A percentile compares a stretch with the other conserved stretches of the same genome.
Evolutionary conservation across 1,140 invertebrate genomes (phyloP).

Genomic region (Caenorhabditis remanei): DNA sequence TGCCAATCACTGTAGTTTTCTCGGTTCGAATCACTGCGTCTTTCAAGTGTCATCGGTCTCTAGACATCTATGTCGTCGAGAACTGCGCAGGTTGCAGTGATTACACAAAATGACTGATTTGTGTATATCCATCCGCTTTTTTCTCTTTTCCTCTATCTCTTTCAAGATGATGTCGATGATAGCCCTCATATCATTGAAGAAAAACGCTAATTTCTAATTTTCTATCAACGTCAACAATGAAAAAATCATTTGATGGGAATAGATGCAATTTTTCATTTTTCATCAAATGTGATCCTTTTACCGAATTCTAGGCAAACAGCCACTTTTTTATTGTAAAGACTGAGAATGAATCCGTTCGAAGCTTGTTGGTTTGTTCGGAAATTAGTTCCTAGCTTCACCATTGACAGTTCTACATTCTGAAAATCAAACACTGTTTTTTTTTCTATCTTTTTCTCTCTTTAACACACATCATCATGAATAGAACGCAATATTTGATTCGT

Average conservation of each 20-base stretch:
- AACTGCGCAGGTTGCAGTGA: constrained; percentile 51
- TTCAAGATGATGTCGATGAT: constrained; percentile 36
- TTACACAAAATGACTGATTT: constrained; percentile 52
- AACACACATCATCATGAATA: neutral
- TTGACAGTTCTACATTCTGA: neutral
- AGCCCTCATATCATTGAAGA: constrained; percentile 28
- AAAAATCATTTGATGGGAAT: neutral
- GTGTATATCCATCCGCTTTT: constrained; percentile 29
- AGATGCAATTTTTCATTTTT: neutral
- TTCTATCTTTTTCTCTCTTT: neutral
- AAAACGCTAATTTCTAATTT: constrained; percentile 38
- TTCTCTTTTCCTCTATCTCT: neutral
- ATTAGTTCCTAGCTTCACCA: too few relatives aligned
- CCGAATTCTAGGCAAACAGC: neutral
- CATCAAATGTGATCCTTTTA: neutral
- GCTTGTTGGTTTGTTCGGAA: too few relatives aligned
- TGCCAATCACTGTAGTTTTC: constrained; percentile 2
- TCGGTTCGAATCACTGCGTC: constrained; percentile 18
- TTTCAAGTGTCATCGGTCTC: constrained; percentile 5
- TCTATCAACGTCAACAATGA: constrained; percentile 2
- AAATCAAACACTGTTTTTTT: constrained; percentile 2
- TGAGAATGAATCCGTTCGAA: too few relatives aligned
- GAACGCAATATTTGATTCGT: neutral
- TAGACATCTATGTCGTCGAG: neutral
- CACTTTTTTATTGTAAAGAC: neutral